Evolutionary conservation across 2,888 invertebrate genomes (phyloP).

Genomic region (Aphrophora alni): DNA sequence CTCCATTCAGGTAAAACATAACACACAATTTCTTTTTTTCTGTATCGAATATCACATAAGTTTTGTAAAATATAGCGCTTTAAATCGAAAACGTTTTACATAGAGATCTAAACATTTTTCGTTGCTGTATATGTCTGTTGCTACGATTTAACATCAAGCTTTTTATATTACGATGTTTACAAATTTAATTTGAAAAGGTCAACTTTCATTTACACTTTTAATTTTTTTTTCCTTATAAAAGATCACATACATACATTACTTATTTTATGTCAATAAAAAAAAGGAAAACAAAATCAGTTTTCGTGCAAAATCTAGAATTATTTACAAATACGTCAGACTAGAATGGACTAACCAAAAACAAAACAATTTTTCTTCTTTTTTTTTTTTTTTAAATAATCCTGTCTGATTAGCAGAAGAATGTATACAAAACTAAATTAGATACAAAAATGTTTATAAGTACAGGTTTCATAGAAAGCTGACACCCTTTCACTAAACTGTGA

Average conservation of each 20-base stretch:
- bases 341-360: slow-evolving; percentile 32
- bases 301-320: slow-evolving; percentile 26
- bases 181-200: background rate
- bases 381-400: background rate
- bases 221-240: slow-evolving; percentile 28
- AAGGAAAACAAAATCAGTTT: slow-evolving; percentile 20
- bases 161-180: background rate
- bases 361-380: no score
- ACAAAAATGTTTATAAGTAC: slow-evolving; percentile 38
- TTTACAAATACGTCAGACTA: slow-evolving; percentile 36
- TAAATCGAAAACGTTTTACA: background rate
- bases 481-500: background rate
- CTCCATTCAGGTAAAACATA: background rate
- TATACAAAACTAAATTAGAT: slow-evolving; percentile 38
- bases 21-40: background rate
- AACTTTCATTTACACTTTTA: background rate
- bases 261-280: slow-evolving; percentile 23
- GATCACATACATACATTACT: slow-evolving; percentile 29
- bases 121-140: background rate
- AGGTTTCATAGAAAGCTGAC: slow-evolving; percentile 2
- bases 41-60: slow-evolving; percentile 8
- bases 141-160: background rate
- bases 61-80: slow-evolving; percentile 2
- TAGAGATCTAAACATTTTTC: slow-evolving; percentile 11
- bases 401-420: slow-evolving; percentile 26